Base-by-base conservation (phyloP, 2,113 vertebrate species). In the Rhinopomastus cyanomelas region DNA sequence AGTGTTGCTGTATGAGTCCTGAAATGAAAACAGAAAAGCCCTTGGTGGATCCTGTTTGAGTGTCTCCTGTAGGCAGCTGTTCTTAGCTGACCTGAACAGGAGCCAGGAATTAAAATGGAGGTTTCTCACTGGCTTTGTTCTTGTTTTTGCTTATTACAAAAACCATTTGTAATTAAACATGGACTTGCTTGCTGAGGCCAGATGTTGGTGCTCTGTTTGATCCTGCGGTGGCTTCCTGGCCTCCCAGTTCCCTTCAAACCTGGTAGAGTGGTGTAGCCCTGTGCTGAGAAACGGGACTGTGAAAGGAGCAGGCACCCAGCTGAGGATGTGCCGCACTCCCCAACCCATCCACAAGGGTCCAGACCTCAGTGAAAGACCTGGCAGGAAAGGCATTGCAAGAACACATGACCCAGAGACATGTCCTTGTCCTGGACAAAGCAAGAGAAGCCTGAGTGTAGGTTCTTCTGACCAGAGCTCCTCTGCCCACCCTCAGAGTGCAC, bases 171-270 rank as follows among this genome's bases (percentile, higher is more conserved):
- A 91, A 94, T 93, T 95, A 93, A 94, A 88, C 0, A 3, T 81
- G 78, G 87, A 86, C 75, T 89, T 93, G 93, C 89, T 92, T 80
- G 8, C 69, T 84, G 83, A 81, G 80, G 80, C 92, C 90, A 90
- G 90, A 92, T 94, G 77, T 79, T 88, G 55, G 56, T 69, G 71
- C 90, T 88, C 66, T 81, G 49, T 91, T 92, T 94, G 93, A 95
- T 91, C 89, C 88, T 93, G 92, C 46, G 49, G 80, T 95, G 87
- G 37, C 67, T 81, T n/a, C 29, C 72, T 95, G 93, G 92, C 91
- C 89, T 95, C 52, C 46, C 5, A 20, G 80, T 91, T 87, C 82
- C 82, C 87, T 91, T 92, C 66, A n/a, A 79, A 87, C 93, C 82
- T 87, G 6, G 39, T 65, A 67, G 83, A 82, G 84, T 91, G 90